Conservation (phyloP, 1,140 invertebrate genomes). For the Mactra quadrangularis region DNA sequence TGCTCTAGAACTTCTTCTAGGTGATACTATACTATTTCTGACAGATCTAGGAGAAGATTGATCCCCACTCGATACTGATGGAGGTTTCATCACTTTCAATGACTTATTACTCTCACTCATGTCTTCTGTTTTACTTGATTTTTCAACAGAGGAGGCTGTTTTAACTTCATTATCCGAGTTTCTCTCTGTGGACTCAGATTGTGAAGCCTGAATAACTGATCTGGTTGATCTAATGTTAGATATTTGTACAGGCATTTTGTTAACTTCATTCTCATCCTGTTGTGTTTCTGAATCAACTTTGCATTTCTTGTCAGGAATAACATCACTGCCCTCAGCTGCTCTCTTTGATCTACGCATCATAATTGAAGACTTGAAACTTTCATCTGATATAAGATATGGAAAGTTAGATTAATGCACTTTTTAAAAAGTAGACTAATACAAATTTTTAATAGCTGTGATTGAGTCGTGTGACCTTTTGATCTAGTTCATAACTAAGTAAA, state of each 20-base stretch:
- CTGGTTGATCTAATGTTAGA: no score
- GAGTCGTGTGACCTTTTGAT: background rate
- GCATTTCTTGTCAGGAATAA: background rate
- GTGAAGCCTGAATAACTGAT: no score
- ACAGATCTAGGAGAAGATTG: conserved; percentile 30
- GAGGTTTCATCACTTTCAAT: background rate
- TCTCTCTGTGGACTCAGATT: no score
- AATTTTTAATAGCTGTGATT: background rate
- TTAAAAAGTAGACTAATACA: background rate
- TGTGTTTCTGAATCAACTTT: background rate
- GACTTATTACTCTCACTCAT: background rate
- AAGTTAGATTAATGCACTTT: background rate
- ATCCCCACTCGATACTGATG: background rate
- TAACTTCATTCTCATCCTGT: background rate
- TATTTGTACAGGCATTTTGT: no score
- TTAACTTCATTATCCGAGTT: no score
- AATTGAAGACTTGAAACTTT: background rate
- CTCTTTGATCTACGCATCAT: background rate
- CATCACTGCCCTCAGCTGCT: conserved; percentile 7
- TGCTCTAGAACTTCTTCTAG: conserved; percentile 49
- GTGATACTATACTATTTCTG: conserved; percentile 5
- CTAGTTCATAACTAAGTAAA: background rate
- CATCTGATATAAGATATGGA: no score
- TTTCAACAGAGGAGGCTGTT: background rate
- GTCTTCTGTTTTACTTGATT: background rate